phyloP scores from a whole-genome alignment of 2,797 vertebrate genomes.

The Labroides dimidiatus region DNA sequence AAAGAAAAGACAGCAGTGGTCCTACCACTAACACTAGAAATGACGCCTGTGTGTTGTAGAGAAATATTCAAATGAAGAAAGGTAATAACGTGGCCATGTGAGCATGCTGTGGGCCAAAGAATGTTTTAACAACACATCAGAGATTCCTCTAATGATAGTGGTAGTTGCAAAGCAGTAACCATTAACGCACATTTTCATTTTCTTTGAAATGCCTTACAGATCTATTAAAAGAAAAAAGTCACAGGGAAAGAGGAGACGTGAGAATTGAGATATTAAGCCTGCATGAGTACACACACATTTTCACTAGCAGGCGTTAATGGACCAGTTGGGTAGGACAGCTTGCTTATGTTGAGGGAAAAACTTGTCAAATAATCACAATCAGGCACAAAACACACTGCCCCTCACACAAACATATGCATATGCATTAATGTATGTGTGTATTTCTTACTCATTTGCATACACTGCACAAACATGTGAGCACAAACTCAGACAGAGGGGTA shows the following conservation, averaged over 20 bases:
- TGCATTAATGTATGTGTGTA: conserved; percentile 37
- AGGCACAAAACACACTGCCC: conserved; percentile 7
- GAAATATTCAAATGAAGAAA: conserved; percentile 60
- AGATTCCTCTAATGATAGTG: conserved; percentile 68
- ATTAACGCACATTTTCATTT: conserved; percentile 73
- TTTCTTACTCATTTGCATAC: conserved; percentile 37
- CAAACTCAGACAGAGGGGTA: conserved; percentile 52
- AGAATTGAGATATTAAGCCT: conserved; percentile 69
- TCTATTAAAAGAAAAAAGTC: conserved; percentile 53
- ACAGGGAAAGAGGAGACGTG: conserved; percentile 34
- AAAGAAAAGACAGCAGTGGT: background rate
- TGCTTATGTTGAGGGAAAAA: conserved; percentile 74
- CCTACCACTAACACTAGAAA: conserved; percentile 8
- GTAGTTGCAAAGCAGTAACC: conserved; percentile 65
- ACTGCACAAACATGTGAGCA: conserved; percentile 30
- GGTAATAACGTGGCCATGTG: conserved; percentile 47
- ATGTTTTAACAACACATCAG: conserved; percentile 72
- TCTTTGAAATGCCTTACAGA: conserved; percentile 62
- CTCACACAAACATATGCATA: conserved; percentile 27
- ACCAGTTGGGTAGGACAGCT: conserved; percentile 80
- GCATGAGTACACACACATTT: conserved; percentile 63
- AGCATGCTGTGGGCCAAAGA: conserved; percentile 52
- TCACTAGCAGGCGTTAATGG: conserved; percentile 72
- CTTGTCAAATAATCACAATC: conserved; percentile 66
- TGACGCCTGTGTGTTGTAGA: conserved; percentile 5